A percentile compares a stretch with the other conserved stretches of the same genome.
These are phyloP conservation scores for Eupeodes luniger DNA, from an alignment of 2,888 invertebrate genomes.

Conservation along the genomic window DNA sequence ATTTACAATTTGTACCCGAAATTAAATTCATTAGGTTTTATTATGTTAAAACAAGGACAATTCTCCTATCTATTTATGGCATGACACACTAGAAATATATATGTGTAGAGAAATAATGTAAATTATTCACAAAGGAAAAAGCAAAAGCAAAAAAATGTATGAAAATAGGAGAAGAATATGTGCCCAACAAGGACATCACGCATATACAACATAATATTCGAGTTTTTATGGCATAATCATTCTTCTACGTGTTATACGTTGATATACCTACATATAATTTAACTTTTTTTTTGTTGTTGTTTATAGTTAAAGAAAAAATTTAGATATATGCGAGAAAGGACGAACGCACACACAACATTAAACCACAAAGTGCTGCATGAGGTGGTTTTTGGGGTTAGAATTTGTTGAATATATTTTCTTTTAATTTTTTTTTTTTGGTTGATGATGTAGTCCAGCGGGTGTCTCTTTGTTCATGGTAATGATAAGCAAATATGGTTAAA, in stretches of 20 bases:
- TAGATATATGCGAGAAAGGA: conserved; percentile 54
- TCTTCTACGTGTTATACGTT: conserved; percentile 68
- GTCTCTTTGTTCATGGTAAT: conserved; percentile 70
- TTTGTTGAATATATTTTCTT: conserved; percentile 78
- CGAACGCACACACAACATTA: conserved; percentile 52
- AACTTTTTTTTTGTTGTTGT: conserved; percentile 16
- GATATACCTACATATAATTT: not conserved
- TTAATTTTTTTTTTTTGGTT: conserved; percentile 1
- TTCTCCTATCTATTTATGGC: conserved; percentile 23
- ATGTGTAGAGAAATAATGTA: conserved; percentile 19
- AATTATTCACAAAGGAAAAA: not conserved
- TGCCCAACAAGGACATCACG: conserved; percentile 67
- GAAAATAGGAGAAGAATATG: conserved; percentile 17
- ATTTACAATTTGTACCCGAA: not conserved
- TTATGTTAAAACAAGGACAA: conserved; percentile 22
- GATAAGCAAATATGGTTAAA: conserved; percentile 74
- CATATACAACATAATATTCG: conserved; percentile 68
- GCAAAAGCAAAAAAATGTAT: not conserved
- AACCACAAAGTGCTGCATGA: conserved; percentile 65
- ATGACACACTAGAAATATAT: conserved; percentile 8
- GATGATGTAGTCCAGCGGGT: conserved; percentile 51
- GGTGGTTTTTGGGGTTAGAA: conserved; percentile 60
- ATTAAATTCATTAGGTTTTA: conserved; percentile 20
- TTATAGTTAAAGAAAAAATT: not conserved
- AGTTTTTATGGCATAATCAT: conserved; percentile 69